Base-by-base conservation (phyloP, 1,140 invertebrate species). In the Drosophila repleta region DNA sequence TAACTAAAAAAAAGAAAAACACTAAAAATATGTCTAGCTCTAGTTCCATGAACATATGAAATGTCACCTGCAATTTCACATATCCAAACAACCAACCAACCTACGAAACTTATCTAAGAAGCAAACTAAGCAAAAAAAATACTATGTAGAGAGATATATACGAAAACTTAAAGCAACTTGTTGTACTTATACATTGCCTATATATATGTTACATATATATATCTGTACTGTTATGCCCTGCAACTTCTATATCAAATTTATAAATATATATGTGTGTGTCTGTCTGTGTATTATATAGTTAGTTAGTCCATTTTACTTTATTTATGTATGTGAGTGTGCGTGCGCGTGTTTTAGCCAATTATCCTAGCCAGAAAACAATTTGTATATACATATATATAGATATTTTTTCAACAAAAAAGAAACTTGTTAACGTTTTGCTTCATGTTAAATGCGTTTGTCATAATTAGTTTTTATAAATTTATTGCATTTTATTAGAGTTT, bases 401-500 rank as follows among this genome's bases (percentile, higher is more conserved):
- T 79, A 66, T 80, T 57, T 61, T 35, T 81, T 64, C 64, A 76
- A 80, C 52, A 43, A 64, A 61, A 57, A 74, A 35, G 43, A 66
- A 61, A 74, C 64, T 67, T 80, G 78, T 87, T 81, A 69, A 83
- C 51, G 76, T 68, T 87, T 71, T 74, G 74, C 58, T 69, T 67
- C 55, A 20, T 82, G 71, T 57, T 83, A 81, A 77, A 70, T 62
- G 45, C 49, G 72, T 73, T 71, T 71, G 67, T 83, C 64, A 76
- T 43, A 46, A 71, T 67, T 46, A 45, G 43, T 75, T 58, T 41
- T 35, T 64, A 68, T n/a, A 70, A 67, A 56, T 68, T 61, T 61
- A 62, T 62, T 72, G 81, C 81, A 85, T 85, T 85, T 87, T 71
- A 85, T 65, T 77, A 78, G 65, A 62, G 35, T 60, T 67, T 60